Conservation (phyloP, 2,113 vertebrate genomes). For the Gulo gulo region DNA sequence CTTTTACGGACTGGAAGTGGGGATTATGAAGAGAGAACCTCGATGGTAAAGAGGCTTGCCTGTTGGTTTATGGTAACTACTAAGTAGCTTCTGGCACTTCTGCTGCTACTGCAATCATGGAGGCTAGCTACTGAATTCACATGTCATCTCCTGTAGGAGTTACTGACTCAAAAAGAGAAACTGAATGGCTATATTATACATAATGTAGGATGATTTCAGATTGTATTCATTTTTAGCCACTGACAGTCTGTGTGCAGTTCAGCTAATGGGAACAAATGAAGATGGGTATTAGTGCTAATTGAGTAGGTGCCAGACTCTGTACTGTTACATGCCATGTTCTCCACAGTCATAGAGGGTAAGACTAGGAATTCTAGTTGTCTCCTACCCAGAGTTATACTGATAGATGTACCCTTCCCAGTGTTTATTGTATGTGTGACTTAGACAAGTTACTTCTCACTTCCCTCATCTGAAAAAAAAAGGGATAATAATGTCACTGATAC, state of each 20-base stretch:
- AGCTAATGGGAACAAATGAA: not conserved
- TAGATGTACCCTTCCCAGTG: not conserved
- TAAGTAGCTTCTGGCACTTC: not conserved
- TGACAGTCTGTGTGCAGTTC: not conserved
- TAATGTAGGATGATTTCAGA: not conserved
- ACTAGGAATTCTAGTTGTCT: not conserved
- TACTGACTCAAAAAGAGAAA: not conserved
- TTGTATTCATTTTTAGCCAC: not conserved
- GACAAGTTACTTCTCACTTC: not conserved
- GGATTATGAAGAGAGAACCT: not conserved
- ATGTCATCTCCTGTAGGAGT: not conserved
- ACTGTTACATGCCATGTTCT: not conserved
- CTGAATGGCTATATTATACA: not conserved
- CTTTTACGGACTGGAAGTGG: not conserved
- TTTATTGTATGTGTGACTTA: not conserved
- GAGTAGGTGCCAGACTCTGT: not conserved
- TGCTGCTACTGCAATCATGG: not conserved
- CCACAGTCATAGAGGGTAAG: not conserved
- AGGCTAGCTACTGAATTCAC: not conserved
- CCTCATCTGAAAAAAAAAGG: not conserved
- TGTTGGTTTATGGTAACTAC: not conserved
- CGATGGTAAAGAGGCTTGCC: not conserved
- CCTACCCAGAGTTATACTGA: not conserved
- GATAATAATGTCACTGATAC: no score
- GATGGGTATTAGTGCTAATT: not conserved